Percentiles rank a stretch among this genome's conserved stretches.
Conservation (phyloP, 2,797 vertebrate species). For the Megalops cyprinoides region DNA sequence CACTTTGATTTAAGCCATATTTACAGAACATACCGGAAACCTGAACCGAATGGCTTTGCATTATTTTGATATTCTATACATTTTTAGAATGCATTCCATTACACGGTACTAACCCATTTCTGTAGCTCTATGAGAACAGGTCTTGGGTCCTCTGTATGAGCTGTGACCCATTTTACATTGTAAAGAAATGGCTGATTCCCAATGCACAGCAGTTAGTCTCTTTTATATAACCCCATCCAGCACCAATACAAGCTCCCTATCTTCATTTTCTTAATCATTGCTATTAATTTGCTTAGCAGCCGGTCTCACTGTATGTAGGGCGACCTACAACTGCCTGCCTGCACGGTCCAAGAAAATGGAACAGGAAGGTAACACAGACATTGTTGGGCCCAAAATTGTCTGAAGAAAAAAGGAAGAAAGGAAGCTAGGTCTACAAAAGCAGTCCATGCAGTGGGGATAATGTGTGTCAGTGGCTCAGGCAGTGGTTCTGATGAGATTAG, state of each 20-base stretch:
- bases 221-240: not conserved
- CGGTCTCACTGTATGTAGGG: not conserved
- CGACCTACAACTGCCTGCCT: not conserved
- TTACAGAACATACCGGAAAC: not conserved
- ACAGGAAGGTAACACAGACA: not conserved
- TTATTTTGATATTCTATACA: not conserved
- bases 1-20: not conserved
- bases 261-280: not conserved
- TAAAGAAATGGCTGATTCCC: not conserved
- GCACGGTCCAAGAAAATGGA: too few species aligned
- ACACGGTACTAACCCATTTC: not conserved
- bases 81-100: not conserved
- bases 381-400: not conserved
- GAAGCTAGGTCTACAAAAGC: not conserved
- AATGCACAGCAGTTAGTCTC: not conserved
- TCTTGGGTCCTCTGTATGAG: not conserved
- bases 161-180: not conserved
- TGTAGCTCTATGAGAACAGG: not conserved
- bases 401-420: not conserved
- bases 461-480: not conserved
- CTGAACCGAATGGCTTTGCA: not conserved
- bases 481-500: not conserved
- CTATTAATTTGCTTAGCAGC: slow-evolving; percentile 7
- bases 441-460: not conserved
- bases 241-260: not conserved